These are phyloP conservation scores for Xerus inauris DNA, from an alignment of 2,113 vertebrate genomes.

Conservation along the genomic window DNA sequence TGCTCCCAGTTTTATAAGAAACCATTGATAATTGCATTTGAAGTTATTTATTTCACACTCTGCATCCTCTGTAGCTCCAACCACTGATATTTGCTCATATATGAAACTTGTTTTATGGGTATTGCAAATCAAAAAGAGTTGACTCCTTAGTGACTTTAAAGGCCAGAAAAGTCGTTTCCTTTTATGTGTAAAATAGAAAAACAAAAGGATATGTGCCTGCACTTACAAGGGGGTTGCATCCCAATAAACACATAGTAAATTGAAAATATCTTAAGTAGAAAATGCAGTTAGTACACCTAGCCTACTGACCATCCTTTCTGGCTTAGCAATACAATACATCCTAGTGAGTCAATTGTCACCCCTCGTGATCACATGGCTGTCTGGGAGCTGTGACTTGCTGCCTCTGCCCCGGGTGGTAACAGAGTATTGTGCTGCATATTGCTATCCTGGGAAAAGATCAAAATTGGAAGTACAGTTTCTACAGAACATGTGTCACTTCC, in stretches of 20 bases:
- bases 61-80: background rate
- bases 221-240: background rate
- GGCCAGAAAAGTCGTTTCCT: slow-evolving; percentile 16
- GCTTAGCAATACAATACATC: background rate
- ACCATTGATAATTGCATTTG: background rate
- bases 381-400: background rate
- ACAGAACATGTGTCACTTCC: background rate
- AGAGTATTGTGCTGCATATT: background rate
- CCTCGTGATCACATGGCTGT: background rate
- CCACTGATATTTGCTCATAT: background rate
- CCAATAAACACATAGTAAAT: background rate
- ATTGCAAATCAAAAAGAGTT: background rate
- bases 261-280: background rate
- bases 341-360: background rate
- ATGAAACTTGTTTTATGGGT: background rate
- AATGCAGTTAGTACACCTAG: background rate
- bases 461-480: background rate
- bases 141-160: background rate
- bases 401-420: too few species aligned
- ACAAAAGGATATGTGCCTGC: background rate
- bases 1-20: slow-evolving; percentile 40
- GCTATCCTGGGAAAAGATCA: background rate
- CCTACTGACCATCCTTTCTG: background rate
- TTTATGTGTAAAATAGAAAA: background rate
- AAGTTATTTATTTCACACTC: background rate